Evolutionary conservation across 1,140 invertebrate species (phyloP), one percentile per base, ranked within the genome.

Genomic region (Heliconius eleuchia): DNA sequence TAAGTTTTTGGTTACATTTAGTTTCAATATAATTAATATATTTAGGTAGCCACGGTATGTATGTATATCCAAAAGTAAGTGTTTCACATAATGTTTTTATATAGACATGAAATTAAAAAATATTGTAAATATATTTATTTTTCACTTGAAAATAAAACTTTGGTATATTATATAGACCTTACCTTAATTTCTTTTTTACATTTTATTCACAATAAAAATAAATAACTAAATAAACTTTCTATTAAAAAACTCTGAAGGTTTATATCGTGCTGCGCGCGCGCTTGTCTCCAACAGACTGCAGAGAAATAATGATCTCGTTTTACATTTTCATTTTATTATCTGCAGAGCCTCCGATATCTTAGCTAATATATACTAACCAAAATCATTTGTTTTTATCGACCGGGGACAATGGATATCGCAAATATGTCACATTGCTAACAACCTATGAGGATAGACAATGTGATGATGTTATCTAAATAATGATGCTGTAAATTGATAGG

Each of bases 291-390:
- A 60, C 77, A 55, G 60, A 50, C 77, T 76, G 30, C 42, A 79
- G 71, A 79, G 77, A 82, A 82, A 76, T 74, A 39, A 74, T 37
- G 70, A 55, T 73, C 42, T 76, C 46, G 46, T 60, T 55, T 75
- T 71, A 66, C 72, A 79, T 71, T 46, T 66, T 34, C 30, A 72
- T 74, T 73, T 60, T 70, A 74, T 82, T 77, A 75, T 71, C 60
- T 7, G 23, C 23, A 74, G 57, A 79, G 74, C 80, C 77, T 79
- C 39, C 39, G 27, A 9, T 8, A 27, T 30, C n/a, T 70, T 70
- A 37, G 37, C 39, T n/a, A 70, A 39, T 76, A 76, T 70, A 46
- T 76, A 76, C 57, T 70, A 76, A 76, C n/a, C 66, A 70, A 70
- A 76, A 23, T 70, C 66, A 42, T 76, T 60, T 23, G 60, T 70